Evolutionary conservation across 2,113 vertebrate species (phyloP), one percentile per base, ranked within the genome.

Genomic region (Capra hircus): DNA sequence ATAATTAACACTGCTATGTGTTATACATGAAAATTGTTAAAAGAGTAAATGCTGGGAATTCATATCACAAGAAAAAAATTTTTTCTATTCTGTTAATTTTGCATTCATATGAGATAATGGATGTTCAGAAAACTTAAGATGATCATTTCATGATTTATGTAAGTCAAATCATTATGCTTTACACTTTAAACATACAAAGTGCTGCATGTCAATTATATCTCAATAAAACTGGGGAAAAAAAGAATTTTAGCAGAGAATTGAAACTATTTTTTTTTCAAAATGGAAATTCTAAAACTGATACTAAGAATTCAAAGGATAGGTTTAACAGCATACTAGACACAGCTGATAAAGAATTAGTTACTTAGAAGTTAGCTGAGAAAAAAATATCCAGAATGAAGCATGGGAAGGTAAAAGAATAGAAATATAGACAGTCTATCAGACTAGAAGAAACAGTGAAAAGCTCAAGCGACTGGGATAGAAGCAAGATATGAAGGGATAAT

Each of bases 261-360:
- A 95, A 96, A 48, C 30, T n/a, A 25, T 40, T 36, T 85, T 36
- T 85, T 59, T 78, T 84, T 17, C 77, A 50, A 88, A 82, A 67
- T 82, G 60, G 30, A 55, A 93, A 96, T 74, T 92, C 64, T 96
- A 64, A 48, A 96, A 82, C 57, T 62, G 30, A 96, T 59, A 92
- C 14, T 55, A 60, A 78, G 57, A 92, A 81, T 64, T 94, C 28
- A 55, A 94, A 78, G 45, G 52, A 83, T 95, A 88, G 12, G 30
- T 40, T 94, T 84, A 81, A 60, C 2, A 89, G 48, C 23, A 71
- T 71, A 40, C 60, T 88, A 94, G 48, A 95, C 82, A 94, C 27
- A 91, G 60, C 17, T 82, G 53, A 96, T 83, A 81, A 88, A 95
- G 82, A 94, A 40, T 59, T 82, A n/a, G 52, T 48, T 19, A 97